Percentiles rank a stretch among this genome's conserved stretches.
phyloP scores from a whole-genome alignment of 1,140 invertebrate genomes.

The Theocolax elegans region DNA sequence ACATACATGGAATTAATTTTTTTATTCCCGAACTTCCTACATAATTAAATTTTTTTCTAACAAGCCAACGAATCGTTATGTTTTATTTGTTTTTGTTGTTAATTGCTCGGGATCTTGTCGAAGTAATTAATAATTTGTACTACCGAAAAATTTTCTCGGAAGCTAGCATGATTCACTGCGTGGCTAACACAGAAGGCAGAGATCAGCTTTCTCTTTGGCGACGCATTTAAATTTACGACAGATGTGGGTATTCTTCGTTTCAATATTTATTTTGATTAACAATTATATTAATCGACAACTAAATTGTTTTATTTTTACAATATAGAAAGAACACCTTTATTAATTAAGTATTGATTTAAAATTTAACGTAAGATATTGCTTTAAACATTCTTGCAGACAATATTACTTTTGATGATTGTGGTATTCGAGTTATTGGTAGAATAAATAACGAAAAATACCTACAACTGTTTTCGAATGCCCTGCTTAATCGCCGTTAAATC shows the following conservation, averaged over 20 bases:
- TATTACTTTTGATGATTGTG: no score
- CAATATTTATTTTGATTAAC: not conserved
- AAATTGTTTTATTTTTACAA: no score
- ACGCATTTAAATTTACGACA: conserved; percentile 46
- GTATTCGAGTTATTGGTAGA: no score
- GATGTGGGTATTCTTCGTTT: conserved; percentile 15
- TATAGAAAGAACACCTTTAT: no score
- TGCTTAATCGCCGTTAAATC: conserved; percentile 9
- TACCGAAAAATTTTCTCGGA: conserved; percentile 45
- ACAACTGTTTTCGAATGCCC: conserved; percentile 11
- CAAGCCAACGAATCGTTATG: conserved; percentile 26
- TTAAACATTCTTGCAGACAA: no score
- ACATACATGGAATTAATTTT: conserved; percentile 10
- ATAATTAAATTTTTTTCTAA: not conserved
- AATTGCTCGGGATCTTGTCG: conserved; percentile 30
- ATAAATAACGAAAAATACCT: conserved; percentile 23
- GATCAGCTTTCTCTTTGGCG: conserved; percentile 49
- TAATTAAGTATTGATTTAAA: not conserved
- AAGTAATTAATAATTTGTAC: conserved; percentile 49
- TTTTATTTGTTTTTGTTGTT: not conserved
- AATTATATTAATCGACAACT: no score
- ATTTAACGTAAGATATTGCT: not conserved
- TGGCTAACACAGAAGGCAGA: conserved; percentile 12
- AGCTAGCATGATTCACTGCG: conserved; percentile 15
- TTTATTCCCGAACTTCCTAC: not conserved